Evolutionary conservation across 2,113 vertebrate species (phyloP), one percentile per base, ranked within the genome.

Genomic region (Oncorhynchus mykiss): DNA sequence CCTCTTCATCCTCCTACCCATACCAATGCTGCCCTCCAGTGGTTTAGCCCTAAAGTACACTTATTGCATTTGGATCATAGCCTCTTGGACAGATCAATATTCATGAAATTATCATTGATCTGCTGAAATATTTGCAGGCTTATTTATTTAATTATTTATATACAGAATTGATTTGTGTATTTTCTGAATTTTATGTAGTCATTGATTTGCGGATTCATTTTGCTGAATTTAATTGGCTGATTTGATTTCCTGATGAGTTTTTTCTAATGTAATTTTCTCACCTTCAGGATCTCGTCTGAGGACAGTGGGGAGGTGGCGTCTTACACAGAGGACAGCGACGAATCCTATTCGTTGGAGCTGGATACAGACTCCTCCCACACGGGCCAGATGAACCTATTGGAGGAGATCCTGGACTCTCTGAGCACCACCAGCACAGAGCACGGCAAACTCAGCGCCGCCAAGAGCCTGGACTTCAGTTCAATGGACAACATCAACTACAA

Each of bases 391-490:
- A 97, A 96, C 90, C 91, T 99, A 75, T 91, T 99, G 73, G 98
- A 97, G 39, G 98, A 99, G 84, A 99, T 99, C 85, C 88, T 99
- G 80, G 97, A 99, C 89, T 96, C 96, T 0, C 84, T 99, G 83
- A 97, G 93, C 87, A 97, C 95, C n/a, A 94, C 95, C 82, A 95
- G 94, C 54, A 93, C 94, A 0, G 96, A 98, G 75, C 94, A 94
- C 64, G 96, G 96, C 0, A 95, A 92, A 75, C 94, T 99, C 54
- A 96, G 95, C 0, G 94, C 93, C 1, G 98, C 98, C 66, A 97
- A 95, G 90, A 99, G 98, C 87, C 82, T 99, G 87, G 98, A 99
- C 89, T 98, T 99, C 73, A 93, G 94, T 84, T 98, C 97, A 48
- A 90, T 95, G 91, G 98, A 99, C 7, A 95, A 98, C 31, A 88